Evolutionary conservation across 2,888 invertebrate species (phyloP), one percentile per base, ranked within the genome.

Genomic region (Dicycla oo): DNA sequence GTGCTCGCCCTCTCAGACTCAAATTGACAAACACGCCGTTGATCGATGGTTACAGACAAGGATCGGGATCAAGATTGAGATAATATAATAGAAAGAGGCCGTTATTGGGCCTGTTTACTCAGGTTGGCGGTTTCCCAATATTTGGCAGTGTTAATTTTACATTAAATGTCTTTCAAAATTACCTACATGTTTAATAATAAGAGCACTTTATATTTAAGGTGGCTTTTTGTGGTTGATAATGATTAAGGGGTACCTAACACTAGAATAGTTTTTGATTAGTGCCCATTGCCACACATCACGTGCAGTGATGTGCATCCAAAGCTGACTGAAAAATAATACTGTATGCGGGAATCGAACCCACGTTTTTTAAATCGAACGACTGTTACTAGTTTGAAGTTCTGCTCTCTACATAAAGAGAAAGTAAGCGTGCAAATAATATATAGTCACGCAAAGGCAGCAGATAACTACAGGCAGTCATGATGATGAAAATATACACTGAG

Each of bases 351-450:
- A 56, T 74, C 38, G 51, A 78, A 79, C 56, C 56, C 40, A 2
- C 26, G 40, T 53, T 70, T 34, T 62, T 40, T 11, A 30, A 51
- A 61, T 73, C 13, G n/a, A 57, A 26, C 8, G 10, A 47, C 23
- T 18, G 15, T 26, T 73, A 45, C n/a, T 13, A 58, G 38, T 51
- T 65, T 43, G 34, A 51, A 64, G 49, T 54, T 53, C 40, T 63
- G 62, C 26, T 76, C 38, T 65, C 51, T 61, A 34, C 10, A 40
- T 63, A 49, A 53, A 62, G 47, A 68, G 51, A 61, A 74, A 74
- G 63, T 56, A 73, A 79, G 68, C 79, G 77, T 78, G 74, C 63
- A 79, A 63, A 73, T 73, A 68, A 73, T 73, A 67, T 75, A 73
- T 68, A 73, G 40, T 68, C 73, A 73, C 79, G 67, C 73, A 45